phyloP scores from a whole-genome alignment of 2,888 invertebrate species.

The Tethea ocularis region DNA sequence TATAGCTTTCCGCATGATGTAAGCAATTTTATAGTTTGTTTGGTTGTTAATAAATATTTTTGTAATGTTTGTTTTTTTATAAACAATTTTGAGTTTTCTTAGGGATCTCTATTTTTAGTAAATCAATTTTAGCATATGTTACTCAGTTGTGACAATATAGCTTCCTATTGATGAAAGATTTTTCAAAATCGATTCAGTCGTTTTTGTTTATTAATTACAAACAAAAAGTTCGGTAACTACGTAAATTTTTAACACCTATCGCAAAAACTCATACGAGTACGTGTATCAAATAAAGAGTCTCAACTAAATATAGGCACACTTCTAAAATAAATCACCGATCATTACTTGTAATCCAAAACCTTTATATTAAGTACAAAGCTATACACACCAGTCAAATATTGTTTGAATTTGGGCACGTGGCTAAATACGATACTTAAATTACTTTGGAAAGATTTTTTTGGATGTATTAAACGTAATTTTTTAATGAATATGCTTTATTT shows the following conservation, averaged over 20 bases:
- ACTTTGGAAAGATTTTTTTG: not conserved
- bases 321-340: slow-evolving; percentile 8
- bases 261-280: not conserved
- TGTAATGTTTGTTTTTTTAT: too few species aligned
- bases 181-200: too few species aligned
- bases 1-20: too few species aligned
- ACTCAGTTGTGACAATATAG: too few species aligned
- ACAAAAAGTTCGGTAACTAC: not conserved
- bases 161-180: too few species aligned
- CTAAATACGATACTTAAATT: not conserved
- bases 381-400: not conserved
- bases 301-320: not conserved
- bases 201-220: too few species aligned
- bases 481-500: not conserved
- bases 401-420: not conserved
- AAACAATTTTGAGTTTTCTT: too few species aligned
- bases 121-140: too few species aligned
- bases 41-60: too few species aligned
- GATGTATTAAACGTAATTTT: not conserved
- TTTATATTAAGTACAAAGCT: not conserved
- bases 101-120: too few species aligned
- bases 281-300: not conserved
- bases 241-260: not conserved
- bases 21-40: too few species aligned
- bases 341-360: slow-evolving; percentile 18